phyloP scores from a whole-genome alignment of 2,888 invertebrate species.

The Leptura quadrifasciata region DNA sequence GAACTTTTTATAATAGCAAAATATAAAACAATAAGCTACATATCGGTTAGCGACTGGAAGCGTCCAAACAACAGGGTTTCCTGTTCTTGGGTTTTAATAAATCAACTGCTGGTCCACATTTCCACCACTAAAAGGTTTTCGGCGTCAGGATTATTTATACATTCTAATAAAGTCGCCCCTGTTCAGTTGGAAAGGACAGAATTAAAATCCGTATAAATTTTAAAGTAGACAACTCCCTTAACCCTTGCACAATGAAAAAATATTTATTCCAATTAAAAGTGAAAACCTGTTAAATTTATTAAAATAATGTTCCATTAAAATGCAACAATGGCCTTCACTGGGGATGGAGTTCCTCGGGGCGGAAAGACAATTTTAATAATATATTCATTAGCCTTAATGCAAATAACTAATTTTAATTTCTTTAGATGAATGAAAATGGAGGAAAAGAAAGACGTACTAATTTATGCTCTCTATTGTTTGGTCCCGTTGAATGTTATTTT shows the following conservation, averaged over 20 bases:
- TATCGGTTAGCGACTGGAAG: not conserved
- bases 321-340: not conserved
- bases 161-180: slow-evolving; percentile 6
- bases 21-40: not conserved
- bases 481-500: not conserved
- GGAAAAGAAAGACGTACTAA: not conserved
- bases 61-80: not conserved
- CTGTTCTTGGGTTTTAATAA: slow-evolving; percentile 12
- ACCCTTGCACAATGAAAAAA: not conserved
- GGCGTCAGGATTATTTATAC: slow-evolving; percentile 13
- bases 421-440: not conserved
- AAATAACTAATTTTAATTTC: slow-evolving; percentile 7
- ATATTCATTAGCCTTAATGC: not conserved
- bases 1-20: slow-evolving; percentile 1
- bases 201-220: slow-evolving; percentile 23
- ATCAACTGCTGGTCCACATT: slow-evolving; percentile 4
- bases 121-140: slow-evolving; percentile 19
- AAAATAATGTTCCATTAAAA: slow-evolving; percentile 4
- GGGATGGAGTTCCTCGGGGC: not conserved
- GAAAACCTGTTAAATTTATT: slow-evolving; percentile 1
- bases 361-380: slow-evolving; percentile 4
- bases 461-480: not conserved
- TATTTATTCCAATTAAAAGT: not conserved
- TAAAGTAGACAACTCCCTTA: not conserved
- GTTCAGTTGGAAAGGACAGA: slow-evolving; percentile 4